Percentiles rank a stretch among this genome's conserved stretches.
phyloP scores from a whole-genome alignment of 2,797 vertebrate genomes.

The Chloroceryle inda region DNA sequence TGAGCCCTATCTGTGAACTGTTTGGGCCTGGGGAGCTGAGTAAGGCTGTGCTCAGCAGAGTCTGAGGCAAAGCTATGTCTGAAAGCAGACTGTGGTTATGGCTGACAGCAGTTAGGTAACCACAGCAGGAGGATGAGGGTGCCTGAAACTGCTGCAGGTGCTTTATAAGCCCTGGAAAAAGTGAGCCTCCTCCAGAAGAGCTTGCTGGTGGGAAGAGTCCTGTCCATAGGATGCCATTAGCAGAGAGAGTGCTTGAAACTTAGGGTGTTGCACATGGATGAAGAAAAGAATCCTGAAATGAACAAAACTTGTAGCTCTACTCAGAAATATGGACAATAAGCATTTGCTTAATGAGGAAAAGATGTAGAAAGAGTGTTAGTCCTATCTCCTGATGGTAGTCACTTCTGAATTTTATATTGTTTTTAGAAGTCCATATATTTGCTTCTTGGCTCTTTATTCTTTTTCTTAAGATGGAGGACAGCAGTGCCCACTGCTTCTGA shows the following conservation, averaged over 20 bases:
- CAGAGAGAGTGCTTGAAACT: rapidly evolving
- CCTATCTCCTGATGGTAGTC: not conserved
- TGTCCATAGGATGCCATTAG: not conserved
- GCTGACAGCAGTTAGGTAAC: rapidly evolving
- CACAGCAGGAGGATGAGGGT: rapidly evolving
- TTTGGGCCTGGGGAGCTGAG: not conserved
- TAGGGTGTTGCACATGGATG: rapidly evolving
- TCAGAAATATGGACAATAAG: not conserved
- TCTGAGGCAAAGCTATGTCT: rapidly evolving
- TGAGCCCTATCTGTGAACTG: rapidly evolving
- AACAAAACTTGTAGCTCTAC: not conserved
- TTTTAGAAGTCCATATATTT: not conserved
- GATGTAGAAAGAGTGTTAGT: rapidly evolving
- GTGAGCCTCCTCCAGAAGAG: not conserved
- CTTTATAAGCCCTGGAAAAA: not conserved
- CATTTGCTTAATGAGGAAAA: not conserved
- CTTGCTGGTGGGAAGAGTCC: not conserved
- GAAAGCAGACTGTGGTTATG: not conserved
- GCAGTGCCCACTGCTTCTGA: rapidly evolving
- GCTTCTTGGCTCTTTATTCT: not conserved
- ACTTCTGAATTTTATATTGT: not conserved
- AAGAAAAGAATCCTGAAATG: not conserved
- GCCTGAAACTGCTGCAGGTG: not conserved
- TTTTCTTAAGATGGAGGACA: not conserved
- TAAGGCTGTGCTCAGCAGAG: not conserved